These are phyloP conservation scores for Siphlonurus alternatus DNA, from an alignment of 2,888 invertebrate species.

Conservation along the genomic window DNA sequence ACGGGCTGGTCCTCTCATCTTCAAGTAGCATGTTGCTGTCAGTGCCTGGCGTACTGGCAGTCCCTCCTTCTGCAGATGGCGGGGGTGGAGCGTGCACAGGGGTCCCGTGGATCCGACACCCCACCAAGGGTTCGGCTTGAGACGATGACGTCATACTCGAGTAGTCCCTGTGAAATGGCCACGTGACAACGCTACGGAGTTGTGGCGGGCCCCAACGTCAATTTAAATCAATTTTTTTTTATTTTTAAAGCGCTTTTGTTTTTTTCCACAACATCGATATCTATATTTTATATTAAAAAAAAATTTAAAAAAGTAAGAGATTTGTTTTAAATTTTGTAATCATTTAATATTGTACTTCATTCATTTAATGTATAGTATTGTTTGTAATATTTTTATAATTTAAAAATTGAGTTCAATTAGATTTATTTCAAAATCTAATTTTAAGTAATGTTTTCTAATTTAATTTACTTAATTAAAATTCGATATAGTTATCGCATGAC, in stretches of 20 bases:
- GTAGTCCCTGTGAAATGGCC: constrained; percentile 1
- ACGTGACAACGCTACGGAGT: not conserved
- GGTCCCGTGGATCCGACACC: constrained; percentile 4
- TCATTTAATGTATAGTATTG: no score
- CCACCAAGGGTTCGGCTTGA: not conserved
- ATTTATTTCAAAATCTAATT: no score
- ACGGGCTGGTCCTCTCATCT: constrained; percentile 30
- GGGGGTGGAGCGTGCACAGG: constrained; percentile 18
- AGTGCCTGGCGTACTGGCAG: constrained; percentile 10
- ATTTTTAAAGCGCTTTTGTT: not conserved
- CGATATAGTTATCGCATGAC: no score
- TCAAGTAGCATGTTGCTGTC: constrained; percentile 17
- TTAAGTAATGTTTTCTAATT: no score
- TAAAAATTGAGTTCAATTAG: no score
- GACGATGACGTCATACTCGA: not conserved
- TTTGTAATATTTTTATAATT: no score
- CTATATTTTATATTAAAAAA: no score
- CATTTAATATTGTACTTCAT: no score
- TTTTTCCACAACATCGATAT: no score
- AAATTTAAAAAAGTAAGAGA: no score
- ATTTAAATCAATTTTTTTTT: not conserved
- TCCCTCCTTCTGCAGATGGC: constrained; percentile 18
- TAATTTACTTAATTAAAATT: no score
- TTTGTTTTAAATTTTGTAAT: no score
- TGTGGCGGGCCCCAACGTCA: not conserved